These are phyloP conservation scores for Hyppa rectilinea DNA, from an alignment of 2,888 invertebrate species.

Conservation along the genomic window DNA sequence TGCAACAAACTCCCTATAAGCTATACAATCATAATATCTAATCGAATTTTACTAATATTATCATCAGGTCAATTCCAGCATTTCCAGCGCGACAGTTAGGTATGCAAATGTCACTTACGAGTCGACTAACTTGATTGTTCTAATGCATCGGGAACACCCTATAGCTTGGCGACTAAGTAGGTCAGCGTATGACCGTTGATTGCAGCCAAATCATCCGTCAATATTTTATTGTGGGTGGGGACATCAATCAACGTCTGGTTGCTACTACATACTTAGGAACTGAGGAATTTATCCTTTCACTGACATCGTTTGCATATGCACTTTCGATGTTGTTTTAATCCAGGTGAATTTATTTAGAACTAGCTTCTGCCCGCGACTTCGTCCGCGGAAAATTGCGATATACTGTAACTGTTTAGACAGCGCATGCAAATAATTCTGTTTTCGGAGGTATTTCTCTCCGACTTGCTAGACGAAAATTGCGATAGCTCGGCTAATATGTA, in stretches of 20 bases:
- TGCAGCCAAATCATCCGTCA: conserved; percentile 75
- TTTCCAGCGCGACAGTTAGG: conserved; percentile 5
- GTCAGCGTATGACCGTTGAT: conserved; percentile 66
- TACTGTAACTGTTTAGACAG: too few species aligned
- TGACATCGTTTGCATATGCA: not conserved
- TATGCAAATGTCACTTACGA: conserved; percentile 31
- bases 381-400: too few species aligned
- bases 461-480: too few species aligned
- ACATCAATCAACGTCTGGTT: conserved; percentile 61
- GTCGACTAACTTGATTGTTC: conserved; percentile 32
- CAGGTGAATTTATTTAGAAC: too few species aligned
- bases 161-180: conserved; percentile 69
- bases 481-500: too few species aligned
- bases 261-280: conserved; percentile 19
- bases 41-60: conserved; percentile 1
- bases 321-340: conserved; percentile 16
- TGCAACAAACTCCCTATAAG: too few species aligned
- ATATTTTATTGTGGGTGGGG: conserved; percentile 56
- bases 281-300: conserved; percentile 37
- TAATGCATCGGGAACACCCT: conserved; percentile 45
- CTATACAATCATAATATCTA: not conserved
- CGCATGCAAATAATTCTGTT: too few species aligned
- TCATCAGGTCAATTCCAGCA: not conserved
- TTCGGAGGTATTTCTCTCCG: too few species aligned
- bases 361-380: too few species aligned